Conservation (phyloP, 2,888 invertebrate genomes). For the Onchidella celtica region DNA sequence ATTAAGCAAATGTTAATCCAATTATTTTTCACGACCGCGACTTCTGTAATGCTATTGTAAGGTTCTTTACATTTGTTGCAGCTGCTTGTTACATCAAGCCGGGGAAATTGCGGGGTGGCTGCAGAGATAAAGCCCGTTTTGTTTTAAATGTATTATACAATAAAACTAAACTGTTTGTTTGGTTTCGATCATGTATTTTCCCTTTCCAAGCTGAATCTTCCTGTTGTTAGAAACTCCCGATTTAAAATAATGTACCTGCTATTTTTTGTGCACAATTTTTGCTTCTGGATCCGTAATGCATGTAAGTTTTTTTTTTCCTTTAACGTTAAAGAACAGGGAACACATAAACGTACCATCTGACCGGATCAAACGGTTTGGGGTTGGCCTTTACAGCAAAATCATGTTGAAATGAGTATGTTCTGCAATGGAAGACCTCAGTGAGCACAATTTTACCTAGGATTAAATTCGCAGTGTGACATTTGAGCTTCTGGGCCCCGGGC, state of each 20-base stretch:
- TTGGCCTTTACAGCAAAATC: no score
- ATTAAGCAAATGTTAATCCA: background rate
- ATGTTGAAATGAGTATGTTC: background rate
- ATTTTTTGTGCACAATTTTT: no score
- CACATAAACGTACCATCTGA: no score
- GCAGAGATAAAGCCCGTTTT: background rate
- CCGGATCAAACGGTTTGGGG: no score
- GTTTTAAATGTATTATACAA: background rate
- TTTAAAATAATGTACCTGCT: no score
- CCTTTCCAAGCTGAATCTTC: background rate
- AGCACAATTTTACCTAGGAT: background rate
- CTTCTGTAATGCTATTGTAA: conserved; percentile 1
- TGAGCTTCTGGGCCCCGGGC: background rate
- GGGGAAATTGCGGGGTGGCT: background rate
- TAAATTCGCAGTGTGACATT: background rate
- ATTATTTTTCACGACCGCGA: background rate
- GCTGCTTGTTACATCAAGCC: conserved; percentile 8
- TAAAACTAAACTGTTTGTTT: conserved; percentile 23
- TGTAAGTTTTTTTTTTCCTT: no score
- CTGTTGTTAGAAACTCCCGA: background rate
- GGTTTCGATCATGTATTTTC: background rate
- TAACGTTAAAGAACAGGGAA: background rate
- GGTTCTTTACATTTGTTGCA: background rate
- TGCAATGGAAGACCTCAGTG: background rate
- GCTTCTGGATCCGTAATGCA: no score